These are phyloP conservation scores for Cheilosia vernalis DNA, from an alignment of 2,888 invertebrate genomes.

Conservation along the genomic window DNA sequence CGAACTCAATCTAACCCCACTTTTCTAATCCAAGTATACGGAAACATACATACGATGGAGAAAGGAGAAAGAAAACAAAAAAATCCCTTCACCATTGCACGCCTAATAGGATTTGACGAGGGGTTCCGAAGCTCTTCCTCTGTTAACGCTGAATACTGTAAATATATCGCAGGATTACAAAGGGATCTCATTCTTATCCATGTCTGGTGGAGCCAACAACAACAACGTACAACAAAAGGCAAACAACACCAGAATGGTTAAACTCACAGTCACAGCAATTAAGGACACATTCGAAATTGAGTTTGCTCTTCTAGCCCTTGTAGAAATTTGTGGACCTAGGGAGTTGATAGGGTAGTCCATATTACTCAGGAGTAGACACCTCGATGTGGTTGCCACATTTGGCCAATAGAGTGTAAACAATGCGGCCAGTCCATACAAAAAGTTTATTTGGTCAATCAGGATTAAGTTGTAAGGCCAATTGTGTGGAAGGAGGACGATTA, in stretches of 20 bases:
- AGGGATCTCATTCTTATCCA: conserved; percentile 18
- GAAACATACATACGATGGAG: conserved; percentile 3
- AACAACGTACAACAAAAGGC: conserved; percentile 14
- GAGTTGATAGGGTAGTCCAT: conserved; percentile 26
- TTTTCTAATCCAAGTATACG: conserved; percentile 12
- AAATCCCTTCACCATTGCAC: conserved; percentile 26
- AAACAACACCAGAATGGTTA: conserved; percentile 44
- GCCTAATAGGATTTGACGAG: conserved; percentile 59
- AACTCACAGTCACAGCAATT: conserved; percentile 57
- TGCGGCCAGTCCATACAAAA: conserved; percentile 6
- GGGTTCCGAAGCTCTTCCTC: conserved; percentile 24
- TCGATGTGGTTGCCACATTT: conserved; percentile 37
- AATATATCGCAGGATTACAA: conserved; percentile 61
- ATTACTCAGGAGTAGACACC: conserved; percentile 29
- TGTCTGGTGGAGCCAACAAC: conserved; percentile 29
- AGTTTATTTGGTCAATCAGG: conserved; percentile 30
- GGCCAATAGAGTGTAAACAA: conserved; percentile 28
- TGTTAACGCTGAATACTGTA: conserved; percentile 53
- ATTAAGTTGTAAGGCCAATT: conserved; percentile 55
- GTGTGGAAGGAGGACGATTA: background rate
- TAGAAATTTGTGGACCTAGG: conserved; percentile 28
- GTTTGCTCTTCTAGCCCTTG: conserved; percentile 44
- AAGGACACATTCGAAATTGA: conserved; percentile 67
- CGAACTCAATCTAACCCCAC: background rate
- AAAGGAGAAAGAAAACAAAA: conserved; percentile 2